phyloP scores from a whole-genome alignment of 2,888 invertebrate species.

The Diogma glabrata region DNA sequence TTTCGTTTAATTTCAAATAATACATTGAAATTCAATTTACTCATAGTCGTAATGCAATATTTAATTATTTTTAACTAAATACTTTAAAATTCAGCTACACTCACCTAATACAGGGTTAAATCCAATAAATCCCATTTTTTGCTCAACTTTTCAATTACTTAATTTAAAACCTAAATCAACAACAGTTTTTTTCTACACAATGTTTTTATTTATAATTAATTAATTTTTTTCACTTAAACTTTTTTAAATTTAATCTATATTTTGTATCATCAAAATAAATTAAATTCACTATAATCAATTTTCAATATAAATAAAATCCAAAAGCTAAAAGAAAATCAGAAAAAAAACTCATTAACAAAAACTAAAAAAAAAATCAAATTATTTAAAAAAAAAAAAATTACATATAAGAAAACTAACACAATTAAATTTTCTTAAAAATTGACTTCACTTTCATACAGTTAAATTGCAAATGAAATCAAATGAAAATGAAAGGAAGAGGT shows the following conservation, averaged over 20 bases:
- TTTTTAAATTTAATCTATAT: not conserved
- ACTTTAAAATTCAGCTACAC: not conserved
- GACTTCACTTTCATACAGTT: constrained; percentile 9
- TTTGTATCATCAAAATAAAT: no score
- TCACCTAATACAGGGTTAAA: constrained; percentile 1
- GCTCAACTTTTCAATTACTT: not conserved
- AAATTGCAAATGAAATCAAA: constrained; percentile 11
- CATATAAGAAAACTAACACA: no score
- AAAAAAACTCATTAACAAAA: no score
- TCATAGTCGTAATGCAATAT: no score
- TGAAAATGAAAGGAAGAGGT: constrained; percentile 11
- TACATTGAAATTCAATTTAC: no score
- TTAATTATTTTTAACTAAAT: no score
- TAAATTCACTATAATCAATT: not conserved
- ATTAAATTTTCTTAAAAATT: no score
- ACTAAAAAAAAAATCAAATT: no score
- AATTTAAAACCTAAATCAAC: not conserved
- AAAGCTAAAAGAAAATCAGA: no score
- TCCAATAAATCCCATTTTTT: constrained; percentile 8
- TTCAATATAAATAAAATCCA: no score
- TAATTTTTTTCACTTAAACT: not conserved
- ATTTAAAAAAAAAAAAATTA: no score
- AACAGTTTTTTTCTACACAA: not conserved
- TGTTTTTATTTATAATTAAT: not conserved
- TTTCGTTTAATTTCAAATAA: no score